Evolutionary conservation across 2,113 vertebrate species (phyloP).

Genomic region (Entosphenus tridentatus): DNA sequence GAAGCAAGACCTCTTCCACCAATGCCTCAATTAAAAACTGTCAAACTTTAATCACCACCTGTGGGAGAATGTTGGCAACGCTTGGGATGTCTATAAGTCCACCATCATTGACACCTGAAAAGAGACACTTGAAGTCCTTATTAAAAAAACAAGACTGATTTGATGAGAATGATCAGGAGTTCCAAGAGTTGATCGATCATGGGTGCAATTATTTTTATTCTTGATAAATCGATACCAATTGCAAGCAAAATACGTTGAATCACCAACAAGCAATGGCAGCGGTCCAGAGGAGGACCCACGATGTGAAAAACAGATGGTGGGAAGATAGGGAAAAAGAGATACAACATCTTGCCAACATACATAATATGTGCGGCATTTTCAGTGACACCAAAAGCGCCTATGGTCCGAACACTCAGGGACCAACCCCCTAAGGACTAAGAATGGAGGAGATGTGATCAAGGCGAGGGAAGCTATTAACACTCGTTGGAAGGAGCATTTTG

Average conservation of each 20-base stretch:
- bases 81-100: not conserved
- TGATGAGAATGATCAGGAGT: conserved; percentile 1
- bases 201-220: not conserved
- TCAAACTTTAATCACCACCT: not conserved
- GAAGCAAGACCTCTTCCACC: not conserved
- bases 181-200: not conserved
- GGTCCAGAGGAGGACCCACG: not conserved
- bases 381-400: too few species aligned
- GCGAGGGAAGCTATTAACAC: not conserved
- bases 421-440: too few species aligned
- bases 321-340: not conserved
- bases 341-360: not conserved
- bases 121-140: not conserved
- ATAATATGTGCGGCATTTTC: not conserved
- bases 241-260: not conserved
- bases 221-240: not conserved
- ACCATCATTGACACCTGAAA: not conserved
- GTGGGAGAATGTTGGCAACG: not conserved
- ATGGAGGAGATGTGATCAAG: not conserved
- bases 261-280: not conserved
- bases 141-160: not conserved
- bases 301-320: not conserved
- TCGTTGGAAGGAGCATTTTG: not conserved
- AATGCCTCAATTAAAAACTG: not conserved
- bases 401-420: too few species aligned